Percentiles rank a stretch among this genome's conserved stretches.
phyloP scores from a whole-genome alignment of 2,888 invertebrate genomes.

The Thymelicus sylvestris region DNA sequence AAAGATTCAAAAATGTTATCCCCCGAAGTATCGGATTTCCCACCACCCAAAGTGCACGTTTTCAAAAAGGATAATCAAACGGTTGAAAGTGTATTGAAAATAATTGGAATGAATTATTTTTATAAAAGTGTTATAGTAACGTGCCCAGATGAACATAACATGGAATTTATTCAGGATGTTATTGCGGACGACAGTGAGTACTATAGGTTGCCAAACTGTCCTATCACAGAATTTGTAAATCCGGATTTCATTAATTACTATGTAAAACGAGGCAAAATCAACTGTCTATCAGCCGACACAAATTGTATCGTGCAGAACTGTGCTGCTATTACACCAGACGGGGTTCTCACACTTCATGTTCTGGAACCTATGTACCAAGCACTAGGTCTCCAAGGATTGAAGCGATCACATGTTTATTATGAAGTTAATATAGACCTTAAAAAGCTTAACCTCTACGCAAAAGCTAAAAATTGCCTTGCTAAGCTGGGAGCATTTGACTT shows the following conservation, averaged over 20 bases:
- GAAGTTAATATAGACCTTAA: conserved; percentile 67
- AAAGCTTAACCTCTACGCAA: conserved; percentile 51
- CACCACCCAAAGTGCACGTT: conserved; percentile 65
- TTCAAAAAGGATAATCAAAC: conserved; percentile 52
- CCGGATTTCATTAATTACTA: conserved; percentile 68
- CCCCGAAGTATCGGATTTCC: conserved; percentile 72
- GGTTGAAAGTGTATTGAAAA: conserved; percentile 51
- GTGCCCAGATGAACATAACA: conserved; percentile 70
- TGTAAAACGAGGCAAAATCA: conserved; percentile 63
- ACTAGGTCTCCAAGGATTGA: conserved; percentile 71
- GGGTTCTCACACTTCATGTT: conserved; percentile 63
- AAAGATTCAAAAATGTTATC: conserved; percentile 58
- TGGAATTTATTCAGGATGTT: conserved; percentile 58
- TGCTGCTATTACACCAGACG: conserved; percentile 69
- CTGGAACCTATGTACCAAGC: conserved; percentile 67
- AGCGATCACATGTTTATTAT: conserved; percentile 62
- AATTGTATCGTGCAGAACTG: conserved; percentile 71
- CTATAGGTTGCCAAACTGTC: conserved; percentile 61
- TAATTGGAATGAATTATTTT: conserved; percentile 63
- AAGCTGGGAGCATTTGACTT: conserved; percentile 66
- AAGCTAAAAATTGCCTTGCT: conserved; percentile 52
- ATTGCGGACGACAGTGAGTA: conserved; percentile 68
- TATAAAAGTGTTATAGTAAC: conserved; percentile 72
- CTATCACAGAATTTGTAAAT: conserved; percentile 64
- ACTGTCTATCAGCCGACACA: conserved; percentile 61